Base-by-base conservation (phyloP, 2,797 vertebrate species). In the Oryzias dopingdopingensis region DNA sequence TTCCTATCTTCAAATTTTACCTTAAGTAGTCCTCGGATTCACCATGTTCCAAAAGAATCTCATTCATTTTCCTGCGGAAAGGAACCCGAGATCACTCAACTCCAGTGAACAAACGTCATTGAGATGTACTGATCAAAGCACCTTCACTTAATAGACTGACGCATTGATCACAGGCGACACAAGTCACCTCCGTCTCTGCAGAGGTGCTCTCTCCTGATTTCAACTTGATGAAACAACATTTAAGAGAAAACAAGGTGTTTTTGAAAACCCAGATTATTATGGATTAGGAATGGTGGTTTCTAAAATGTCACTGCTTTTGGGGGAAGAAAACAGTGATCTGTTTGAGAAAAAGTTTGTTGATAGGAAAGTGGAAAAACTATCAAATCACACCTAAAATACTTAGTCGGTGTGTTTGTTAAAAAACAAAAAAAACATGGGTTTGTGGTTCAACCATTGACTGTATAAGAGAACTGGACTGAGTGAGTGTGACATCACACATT, bases 161-260 rank as follows among this genome's bases (percentile, higher is more conserved):
- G 59, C 84, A 88, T 86, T 89, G 87, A 90, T 89, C 77, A 80
- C 57, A 54, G 78, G 80, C 59, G 80, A 58, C 5, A 1, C 26
- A 78, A 83, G 85, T 87, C 84, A 86, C 82, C 74, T 76, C 81
- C 76, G 64, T 60, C 67, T 80, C 42, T 74, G 75, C 61, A 37
- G 65, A 6, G 69, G 10, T 37, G 10, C 75, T 76, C 83, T 83
- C 71, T 62, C 64, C 40, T 14, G 72, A 63, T 86, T 81, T 75
- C 83, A 70, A 78, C 45, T 46, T 67, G 69, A 85, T 81, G 70
- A 79, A 86, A 70, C 65, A 63, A 79, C 59, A 26, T 76, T 71
- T 80, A 55, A 56, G 66, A 71, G 60, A 41, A 42, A 42, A 56
- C 69, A 61, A 74, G 26, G 24, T 26, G 4, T 29, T 29, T 29